Percentiles rank a stretch among this genome's conserved stretches.
phyloP scores from a whole-genome alignment of 2,888 invertebrate species.

The Calliphora vomitoria region DNA sequence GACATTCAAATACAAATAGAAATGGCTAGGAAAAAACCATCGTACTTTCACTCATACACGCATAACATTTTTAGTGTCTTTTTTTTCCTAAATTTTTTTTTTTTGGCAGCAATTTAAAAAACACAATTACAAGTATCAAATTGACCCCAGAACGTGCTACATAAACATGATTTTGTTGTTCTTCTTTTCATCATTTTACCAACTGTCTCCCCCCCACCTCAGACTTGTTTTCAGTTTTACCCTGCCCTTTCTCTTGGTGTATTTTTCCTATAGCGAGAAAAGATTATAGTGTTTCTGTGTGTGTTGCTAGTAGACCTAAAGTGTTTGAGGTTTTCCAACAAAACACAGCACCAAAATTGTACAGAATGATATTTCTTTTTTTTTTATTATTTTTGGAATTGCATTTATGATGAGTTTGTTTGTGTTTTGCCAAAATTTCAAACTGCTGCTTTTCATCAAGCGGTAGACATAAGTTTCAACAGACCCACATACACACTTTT shows the following conservation, averaged over 20 bases:
- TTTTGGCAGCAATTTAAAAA: slow-evolving; percentile 64
- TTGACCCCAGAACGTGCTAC: slow-evolving; percentile 71
- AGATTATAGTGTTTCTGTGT: slow-evolving; percentile 16
- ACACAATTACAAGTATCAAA: slow-evolving; percentile 71
- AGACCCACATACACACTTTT: slow-evolving; percentile 8
- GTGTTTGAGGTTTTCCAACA: slow-evolving; percentile 57
- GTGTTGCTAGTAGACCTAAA: slow-evolving; percentile 34
- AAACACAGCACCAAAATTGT: not conserved
- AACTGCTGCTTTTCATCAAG: slow-evolving; percentile 47
- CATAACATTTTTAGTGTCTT: slow-evolving; percentile 5
- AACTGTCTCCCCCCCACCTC: too few species aligned
- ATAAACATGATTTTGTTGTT: slow-evolving; percentile 43
- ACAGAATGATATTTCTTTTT: not conserved
- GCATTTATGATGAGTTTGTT: slow-evolving; percentile 54
- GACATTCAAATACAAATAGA: slow-evolving; percentile 61
- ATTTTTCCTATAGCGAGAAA: not conserved
- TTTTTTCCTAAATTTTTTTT: not conserved
- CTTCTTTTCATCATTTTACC: not conserved
- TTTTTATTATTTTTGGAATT: not conserved
- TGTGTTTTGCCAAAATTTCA: slow-evolving; percentile 23
- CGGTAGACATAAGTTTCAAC: slow-evolving; percentile 51
- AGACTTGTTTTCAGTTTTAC: not conserved
- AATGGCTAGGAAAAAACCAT: slow-evolving; percentile 2
- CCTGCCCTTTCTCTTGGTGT: too few species aligned
- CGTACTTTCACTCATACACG: slow-evolving; percentile 23